Conservation (phyloP, 2,797 vertebrate species). For the Alectoris magna region DNA sequence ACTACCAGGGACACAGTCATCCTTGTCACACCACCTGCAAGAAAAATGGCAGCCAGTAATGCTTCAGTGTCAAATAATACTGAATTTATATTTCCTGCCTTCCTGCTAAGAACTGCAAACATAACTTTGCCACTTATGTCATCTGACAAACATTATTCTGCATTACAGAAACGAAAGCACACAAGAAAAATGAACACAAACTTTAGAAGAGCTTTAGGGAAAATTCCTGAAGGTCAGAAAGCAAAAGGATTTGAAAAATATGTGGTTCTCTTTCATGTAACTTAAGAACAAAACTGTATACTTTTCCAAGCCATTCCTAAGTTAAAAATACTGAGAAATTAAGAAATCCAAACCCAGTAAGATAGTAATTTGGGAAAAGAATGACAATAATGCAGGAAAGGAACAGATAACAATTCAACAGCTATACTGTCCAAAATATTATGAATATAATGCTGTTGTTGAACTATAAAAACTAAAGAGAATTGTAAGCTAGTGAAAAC, state of each 20-base stretch:
- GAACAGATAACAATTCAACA: not conserved
- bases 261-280: not conserved
- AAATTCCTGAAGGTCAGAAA: not conserved
- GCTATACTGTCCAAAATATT: not conserved
- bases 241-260: not conserved
- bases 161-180: not conserved
- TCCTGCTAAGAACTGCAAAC: not conserved
- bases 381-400: not conserved
- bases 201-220: not conserved
- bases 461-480: not conserved
- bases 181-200: not conserved
- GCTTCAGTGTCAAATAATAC: not conserved
- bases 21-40: slow-evolving; percentile 95
- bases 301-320: not conserved
- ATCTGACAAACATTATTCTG: not conserved
- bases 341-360: not conserved
- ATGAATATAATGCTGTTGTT: not conserved
- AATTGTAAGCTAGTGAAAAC: not conserved
- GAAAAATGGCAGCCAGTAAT: not conserved
- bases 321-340: not conserved
- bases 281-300: not conserved
- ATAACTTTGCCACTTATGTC: not conserved
- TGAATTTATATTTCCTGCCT: not conserved
- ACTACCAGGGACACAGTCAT: slow-evolving; percentile 99
- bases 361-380: not conserved